Evolutionary conservation across 2,797 vertebrate species (phyloP).

Genomic region (Emydoidea blandingii): DNA sequence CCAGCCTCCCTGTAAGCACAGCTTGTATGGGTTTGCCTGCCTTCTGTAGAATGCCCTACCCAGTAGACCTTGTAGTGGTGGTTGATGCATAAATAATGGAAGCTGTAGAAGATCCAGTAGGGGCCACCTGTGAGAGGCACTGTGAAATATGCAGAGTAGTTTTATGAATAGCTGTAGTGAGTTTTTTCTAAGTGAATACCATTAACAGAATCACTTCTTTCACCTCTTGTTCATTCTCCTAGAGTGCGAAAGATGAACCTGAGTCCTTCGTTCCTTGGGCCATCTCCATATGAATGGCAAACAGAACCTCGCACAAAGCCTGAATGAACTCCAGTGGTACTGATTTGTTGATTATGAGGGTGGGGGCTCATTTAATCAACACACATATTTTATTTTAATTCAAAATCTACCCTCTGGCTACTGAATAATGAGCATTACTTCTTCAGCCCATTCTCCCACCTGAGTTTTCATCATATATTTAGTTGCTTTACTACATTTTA

Average conservation of each 20-base stretch:
- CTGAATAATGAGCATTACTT: background rate
- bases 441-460: conserved; percentile 15
- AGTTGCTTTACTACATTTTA: background rate
- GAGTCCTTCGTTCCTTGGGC: conserved; percentile 51
- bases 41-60: background rate
- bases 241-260: conserved; percentile 74
- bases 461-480: background rate
- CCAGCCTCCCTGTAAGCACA: background rate
- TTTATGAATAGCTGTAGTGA: background rate
- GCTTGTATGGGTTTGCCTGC: background rate
- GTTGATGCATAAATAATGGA: background rate
- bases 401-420: background rate
- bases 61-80: background rate
- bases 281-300: conserved; percentile 53
- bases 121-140: background rate
- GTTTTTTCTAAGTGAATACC: background rate
- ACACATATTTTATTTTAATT: background rate
- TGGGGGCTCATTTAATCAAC: background rate
- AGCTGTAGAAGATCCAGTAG: background rate
- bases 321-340: background rate
- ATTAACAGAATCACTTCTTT: conserved; percentile 18
- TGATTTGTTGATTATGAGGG: background rate
- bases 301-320: background rate
- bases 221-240: conserved; percentile 49
- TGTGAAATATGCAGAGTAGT: background rate